phyloP scores from a whole-genome alignment of 2,113 vertebrate genomes.

The Esox niger region DNA sequence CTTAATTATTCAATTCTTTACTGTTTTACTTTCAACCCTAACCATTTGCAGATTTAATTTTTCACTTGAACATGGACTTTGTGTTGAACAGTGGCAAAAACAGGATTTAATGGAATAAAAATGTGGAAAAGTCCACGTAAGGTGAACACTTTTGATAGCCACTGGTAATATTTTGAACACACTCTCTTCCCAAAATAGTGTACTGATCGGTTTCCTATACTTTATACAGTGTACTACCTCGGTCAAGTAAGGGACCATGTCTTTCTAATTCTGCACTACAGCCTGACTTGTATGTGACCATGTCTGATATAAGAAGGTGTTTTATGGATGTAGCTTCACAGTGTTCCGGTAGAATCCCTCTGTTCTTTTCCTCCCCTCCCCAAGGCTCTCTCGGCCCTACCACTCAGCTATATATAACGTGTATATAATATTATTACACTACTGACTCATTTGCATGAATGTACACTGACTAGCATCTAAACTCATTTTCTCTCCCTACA shows the following conservation, averaged over 20 bases:
- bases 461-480: constrained; percentile 55
- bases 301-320: constrained; percentile 20
- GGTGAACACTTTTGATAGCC: constrained; percentile 12
- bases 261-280: constrained; percentile 5
- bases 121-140: constrained; percentile 18
- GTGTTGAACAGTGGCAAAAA: too few relatives aligned
- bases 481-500: constrained; percentile 37
- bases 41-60: too few relatives aligned
- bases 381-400: constrained; percentile 7
- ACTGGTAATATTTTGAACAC: constrained; percentile 1
- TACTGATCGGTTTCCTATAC: too few relatives aligned
- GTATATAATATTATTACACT: too few relatives aligned
- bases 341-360: constrained; percentile 15
- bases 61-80: too few relatives aligned
- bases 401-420: too few relatives aligned
- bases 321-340: constrained; percentile 29
- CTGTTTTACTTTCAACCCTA: too few relatives aligned
- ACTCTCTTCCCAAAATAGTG: too few relatives aligned
- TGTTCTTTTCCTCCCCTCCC: constrained; percentile 35
- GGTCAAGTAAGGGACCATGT: neutral
- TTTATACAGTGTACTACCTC: too few relatives aligned
- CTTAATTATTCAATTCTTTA: too few relatives aligned
- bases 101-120: too few relatives aligned
- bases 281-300: constrained; percentile 21
- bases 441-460: constrained; percentile 46